These are phyloP conservation scores for Ophion ellenae DNA, from an alignment of 2,888 invertebrate genomes.

Conservation along the genomic window DNA sequence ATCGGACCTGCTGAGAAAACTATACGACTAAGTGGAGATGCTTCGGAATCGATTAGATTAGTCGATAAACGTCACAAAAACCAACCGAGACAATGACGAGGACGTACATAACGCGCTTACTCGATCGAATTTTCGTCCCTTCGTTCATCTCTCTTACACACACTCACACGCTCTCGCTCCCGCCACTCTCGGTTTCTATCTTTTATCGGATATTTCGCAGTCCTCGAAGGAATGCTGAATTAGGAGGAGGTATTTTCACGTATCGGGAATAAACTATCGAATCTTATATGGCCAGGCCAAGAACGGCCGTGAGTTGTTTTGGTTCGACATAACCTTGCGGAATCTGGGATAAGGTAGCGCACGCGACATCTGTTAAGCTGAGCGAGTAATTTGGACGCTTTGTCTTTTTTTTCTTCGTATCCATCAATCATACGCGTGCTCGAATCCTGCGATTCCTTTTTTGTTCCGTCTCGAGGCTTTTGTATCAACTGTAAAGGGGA, in stretches of 20 bases:
- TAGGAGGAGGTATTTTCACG: conserved; percentile 23
- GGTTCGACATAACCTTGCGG: conserved; percentile 68
- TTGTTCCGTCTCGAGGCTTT: background rate
- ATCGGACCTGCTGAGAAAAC: conserved; percentile 50
- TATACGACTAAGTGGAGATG: conserved; percentile 38
- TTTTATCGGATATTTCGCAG: background rate
- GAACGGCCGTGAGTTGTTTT: conserved; percentile 66
- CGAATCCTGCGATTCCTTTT: background rate
- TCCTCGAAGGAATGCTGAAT: conserved; percentile 5
- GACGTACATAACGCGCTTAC: conserved; percentile 49
- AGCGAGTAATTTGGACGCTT: conserved; percentile 6
- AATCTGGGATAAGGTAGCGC: conserved; percentile 51
- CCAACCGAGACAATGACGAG: conserved; percentile 4
- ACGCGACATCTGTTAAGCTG: conserved; percentile 35
- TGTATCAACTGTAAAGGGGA: background rate
- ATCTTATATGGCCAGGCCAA: conserved; percentile 65
- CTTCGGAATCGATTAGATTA: conserved; percentile 61
- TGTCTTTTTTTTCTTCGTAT: conserved; percentile 4
- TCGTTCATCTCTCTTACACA: conserved; percentile 19
- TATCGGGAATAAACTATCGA: conserved; percentile 52
- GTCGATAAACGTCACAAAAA: conserved; percentile 63
- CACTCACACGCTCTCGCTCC: background rate
- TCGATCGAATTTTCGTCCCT: conserved; percentile 53
- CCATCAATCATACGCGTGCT: background rate
- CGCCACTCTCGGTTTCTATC: background rate